Evolutionary conservation across 2,113 vertebrate genomes (phyloP).

Genomic region (Dascyllus trimaculatus): DNA sequence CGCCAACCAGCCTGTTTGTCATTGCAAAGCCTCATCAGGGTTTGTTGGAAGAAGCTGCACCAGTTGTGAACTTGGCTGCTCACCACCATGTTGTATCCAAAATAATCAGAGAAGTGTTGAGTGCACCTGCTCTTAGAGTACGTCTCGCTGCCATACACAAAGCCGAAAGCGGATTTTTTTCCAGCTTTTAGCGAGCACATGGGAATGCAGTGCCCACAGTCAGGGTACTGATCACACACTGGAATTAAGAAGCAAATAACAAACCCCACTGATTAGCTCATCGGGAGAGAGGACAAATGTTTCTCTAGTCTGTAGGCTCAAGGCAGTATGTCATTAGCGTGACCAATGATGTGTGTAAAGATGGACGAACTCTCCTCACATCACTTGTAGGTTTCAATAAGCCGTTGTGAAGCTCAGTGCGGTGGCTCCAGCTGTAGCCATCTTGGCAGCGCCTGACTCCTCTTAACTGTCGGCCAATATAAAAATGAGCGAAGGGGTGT

Average conservation of each 20-base stretch:
- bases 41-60: neutral
- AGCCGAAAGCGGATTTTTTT: constrained; percentile 34
- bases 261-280: constrained; percentile 24
- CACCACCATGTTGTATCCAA: neutral
- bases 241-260: constrained; percentile 24
- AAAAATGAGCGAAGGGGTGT: no score
- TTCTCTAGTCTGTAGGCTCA: constrained; percentile 1
- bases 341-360: neutral
- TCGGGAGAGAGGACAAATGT: neutral
- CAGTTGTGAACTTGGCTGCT: constrained; percentile 1
- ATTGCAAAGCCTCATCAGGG: neutral
- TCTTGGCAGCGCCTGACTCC: no score
- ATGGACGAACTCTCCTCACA: no score
- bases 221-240: constrained; percentile 18
- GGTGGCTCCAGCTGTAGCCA: no score
- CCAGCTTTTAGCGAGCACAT: constrained; percentile 36
- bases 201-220: neutral
- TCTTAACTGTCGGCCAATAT: no score
- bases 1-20: neutral
- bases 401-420: no score
- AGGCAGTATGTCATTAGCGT: neutral
- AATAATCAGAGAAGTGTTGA: constrained; percentile 20
- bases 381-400: no score
- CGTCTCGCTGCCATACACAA: neutral
- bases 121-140: constrained; percentile 40